A percentile compares a stretch with the other conserved stretches of the same genome.
phyloP scores from a whole-genome alignment of 2,797 vertebrate species.

The Leontocebus nigricollis region DNA sequence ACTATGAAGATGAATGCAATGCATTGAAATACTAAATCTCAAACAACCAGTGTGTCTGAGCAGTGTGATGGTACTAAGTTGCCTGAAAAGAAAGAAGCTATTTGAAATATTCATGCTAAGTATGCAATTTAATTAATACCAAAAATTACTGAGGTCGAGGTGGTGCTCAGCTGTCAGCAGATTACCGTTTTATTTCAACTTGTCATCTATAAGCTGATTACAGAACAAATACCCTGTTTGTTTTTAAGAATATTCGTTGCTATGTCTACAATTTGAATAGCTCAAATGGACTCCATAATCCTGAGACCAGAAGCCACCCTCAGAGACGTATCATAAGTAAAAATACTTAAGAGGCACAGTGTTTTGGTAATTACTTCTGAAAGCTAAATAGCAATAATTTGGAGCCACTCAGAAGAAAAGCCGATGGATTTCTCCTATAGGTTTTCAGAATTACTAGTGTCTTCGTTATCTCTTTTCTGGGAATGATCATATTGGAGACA shows the following conservation, averaged over 20 bases:
- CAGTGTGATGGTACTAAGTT: background rate
- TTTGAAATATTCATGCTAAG: conserved; percentile 4
- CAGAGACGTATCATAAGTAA: background rate
- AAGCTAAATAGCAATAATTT: background rate
- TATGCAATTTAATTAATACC: background rate
- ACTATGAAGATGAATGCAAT: background rate
- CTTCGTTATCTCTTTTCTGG: background rate
- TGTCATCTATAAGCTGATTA: background rate
- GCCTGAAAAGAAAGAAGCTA: background rate
- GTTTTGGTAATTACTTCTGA: background rate
- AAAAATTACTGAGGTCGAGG: background rate
- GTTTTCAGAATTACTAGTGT: background rate
- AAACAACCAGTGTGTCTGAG: background rate
- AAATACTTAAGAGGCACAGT: background rate
- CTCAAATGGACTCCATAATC: background rate
- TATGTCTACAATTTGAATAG: background rate
- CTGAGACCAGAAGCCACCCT: background rate
- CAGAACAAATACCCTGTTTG: background rate
- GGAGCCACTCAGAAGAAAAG: background rate
- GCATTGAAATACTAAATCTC: background rate
- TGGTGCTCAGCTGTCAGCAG: background rate
- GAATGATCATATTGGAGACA: background rate
- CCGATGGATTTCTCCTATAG: background rate
- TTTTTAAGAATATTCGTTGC: background rate
- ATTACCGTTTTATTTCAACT: background rate